Conservation (phyloP, 2,888 invertebrate species). For the Dryomyza anilis region DNA sequence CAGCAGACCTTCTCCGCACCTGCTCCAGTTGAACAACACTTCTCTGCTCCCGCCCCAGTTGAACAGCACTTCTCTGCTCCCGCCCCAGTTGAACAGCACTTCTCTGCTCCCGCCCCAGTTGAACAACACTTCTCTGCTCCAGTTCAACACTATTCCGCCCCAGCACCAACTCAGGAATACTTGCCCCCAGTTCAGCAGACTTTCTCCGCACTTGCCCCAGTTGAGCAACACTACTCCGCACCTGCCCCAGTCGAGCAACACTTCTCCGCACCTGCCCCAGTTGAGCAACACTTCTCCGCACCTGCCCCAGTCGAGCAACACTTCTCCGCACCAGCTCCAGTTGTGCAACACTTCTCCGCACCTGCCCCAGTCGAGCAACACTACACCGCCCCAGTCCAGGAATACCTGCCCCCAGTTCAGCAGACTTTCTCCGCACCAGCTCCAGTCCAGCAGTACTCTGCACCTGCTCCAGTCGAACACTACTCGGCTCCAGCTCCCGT, state of each 20-base stretch:
- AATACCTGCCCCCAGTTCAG: neutral
- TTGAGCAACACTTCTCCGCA: neutral
- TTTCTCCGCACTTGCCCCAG: neutral
- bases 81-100: neutral
- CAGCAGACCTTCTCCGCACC: neutral
- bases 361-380: neutral
- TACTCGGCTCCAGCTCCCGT: slow-evolving; percentile 1
- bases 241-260: neutral
- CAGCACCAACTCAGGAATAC: neutral
- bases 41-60: neutral
- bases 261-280: neutral
- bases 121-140: no score
- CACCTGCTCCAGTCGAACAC: neutral
- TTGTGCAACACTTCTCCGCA: neutral
- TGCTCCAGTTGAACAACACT: neutral
- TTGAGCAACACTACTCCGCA: neutral
- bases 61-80: neutral
- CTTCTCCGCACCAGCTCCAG: neutral
- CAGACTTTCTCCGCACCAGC: neutral
- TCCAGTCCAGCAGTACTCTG: neutral
- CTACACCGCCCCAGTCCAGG: neutral
- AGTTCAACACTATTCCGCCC: neutral
- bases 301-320: neutral
- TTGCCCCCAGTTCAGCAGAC: neutral
- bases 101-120: neutral